A percentile compares a stretch with the other conserved stretches of the same genome.
phyloP scores from a whole-genome alignment of 2,888 invertebrate species.

The Synergus itoensis region DNA sequence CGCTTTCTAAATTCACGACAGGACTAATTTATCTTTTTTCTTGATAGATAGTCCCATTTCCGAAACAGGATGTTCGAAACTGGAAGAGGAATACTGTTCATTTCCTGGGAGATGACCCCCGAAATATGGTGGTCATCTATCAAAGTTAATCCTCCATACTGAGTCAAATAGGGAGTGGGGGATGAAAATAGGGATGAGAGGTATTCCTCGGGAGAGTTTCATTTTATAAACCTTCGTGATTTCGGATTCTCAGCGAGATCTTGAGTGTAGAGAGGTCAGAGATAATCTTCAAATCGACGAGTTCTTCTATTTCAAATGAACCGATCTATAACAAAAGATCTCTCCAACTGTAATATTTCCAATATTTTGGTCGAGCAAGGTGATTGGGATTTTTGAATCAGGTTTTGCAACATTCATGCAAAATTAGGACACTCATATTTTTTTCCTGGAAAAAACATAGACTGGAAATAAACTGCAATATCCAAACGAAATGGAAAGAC shows the following conservation, averaged over 20 bases:
- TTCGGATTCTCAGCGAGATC: background rate
- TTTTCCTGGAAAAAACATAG: background rate
- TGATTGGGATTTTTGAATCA: background rate
- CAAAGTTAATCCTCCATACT: slow-evolving; percentile 31
- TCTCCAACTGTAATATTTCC: background rate
- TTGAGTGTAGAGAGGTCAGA: background rate
- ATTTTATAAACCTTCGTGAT: background rate
- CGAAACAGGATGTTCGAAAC: slow-evolving; percentile 16
- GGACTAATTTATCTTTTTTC: background rate
- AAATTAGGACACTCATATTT: background rate
- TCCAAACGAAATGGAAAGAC: too few species aligned
- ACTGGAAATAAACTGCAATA: too few species aligned
- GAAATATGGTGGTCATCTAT: slow-evolving; percentile 25
- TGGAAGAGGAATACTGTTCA: slow-evolving; percentile 21
- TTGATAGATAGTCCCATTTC: slow-evolving; percentile 22
- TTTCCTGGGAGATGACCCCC: slow-evolving; percentile 29
- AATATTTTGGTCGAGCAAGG: too few species aligned
- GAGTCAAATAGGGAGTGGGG: background rate
- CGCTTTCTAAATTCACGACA: background rate
- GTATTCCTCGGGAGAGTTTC: background rate
- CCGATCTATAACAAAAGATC: background rate
- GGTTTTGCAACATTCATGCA: background rate
- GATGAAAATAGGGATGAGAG: too few species aligned
- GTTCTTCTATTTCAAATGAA: background rate
- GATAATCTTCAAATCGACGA: background rate